Evolutionary conservation across 2,888 invertebrate genomes (phyloP), one percentile per base, ranked within the genome.

Genomic region (Phaonia tiefii): DNA sequence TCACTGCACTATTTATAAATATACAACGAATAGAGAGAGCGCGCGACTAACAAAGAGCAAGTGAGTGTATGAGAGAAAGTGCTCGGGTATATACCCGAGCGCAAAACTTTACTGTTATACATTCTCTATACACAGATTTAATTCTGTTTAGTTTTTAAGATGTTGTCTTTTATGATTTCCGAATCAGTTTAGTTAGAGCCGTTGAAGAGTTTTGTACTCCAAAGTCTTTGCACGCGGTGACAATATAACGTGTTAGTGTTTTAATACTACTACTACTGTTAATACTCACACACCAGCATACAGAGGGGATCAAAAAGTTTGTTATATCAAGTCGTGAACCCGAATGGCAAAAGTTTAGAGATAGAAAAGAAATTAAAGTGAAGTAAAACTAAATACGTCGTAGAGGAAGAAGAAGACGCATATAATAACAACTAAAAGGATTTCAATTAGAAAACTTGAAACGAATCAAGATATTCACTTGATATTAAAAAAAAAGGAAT

Each of bases 151-250:
- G 72, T 78, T 88, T 88, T 86, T 87, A 88, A 88, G 87, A 86
- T 82, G 81, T 86, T 86, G 86, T 85, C 85, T 85, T 49, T 60
- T 71, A 85, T 85, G 85, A 83, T 83, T 86, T 86, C 84, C 83
- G 67, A 75, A 84, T 87, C 85, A 88, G 88, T 88, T 87, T 86
- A 87, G 88, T 86, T 87, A 86, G 87, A 87, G 87, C 85, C 87
- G 86, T 86, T 85, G 87, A 85, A 86, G 86, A 85, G 87, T 85
- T 82, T 84, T 83, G 85, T 84, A 76, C 82, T 72, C 22, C 58
- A 22, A 80, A 51, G 58, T 11, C 15, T 13, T 13, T 22, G n/a
- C 1, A 4, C 15, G 42, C 20, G 13, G 31, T 46, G 15, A 25
- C 11, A 15, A 56, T 39, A 42, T n/a, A 65, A 58, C 42, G 51